A percentile compares a stretch with the other conserved stretches of the same genome.
These are phyloP conservation scores for Bagarius yarrelli DNA, from an alignment of 2,113 vertebrate genomes.

Conservation along the genomic window DNA sequence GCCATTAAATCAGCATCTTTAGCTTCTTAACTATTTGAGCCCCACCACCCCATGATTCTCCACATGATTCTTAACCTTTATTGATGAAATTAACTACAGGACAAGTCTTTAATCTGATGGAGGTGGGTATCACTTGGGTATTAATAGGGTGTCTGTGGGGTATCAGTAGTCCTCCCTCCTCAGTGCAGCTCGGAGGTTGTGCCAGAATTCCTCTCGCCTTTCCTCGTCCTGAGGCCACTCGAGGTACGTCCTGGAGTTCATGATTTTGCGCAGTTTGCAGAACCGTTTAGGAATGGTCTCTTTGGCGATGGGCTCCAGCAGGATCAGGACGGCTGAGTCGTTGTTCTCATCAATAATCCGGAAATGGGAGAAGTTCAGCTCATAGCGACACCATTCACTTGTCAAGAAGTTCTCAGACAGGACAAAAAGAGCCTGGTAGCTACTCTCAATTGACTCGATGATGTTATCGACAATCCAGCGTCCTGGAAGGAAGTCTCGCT, in stretches of 20 bases:
- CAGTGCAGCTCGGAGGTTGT: slow-evolving; percentile 73
- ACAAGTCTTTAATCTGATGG: background rate
- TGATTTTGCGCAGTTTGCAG: slow-evolving; percentile 82
- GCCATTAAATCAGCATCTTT: too few relatives aligned
- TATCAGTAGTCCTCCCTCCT: slow-evolving; percentile 50
- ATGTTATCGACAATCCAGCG: slow-evolving; percentile 89
- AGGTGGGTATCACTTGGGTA: background rate
- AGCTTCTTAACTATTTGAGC: too few relatives aligned
- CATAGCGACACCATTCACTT: slow-evolving; percentile 94
- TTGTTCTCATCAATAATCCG: slow-evolving; percentile 82
- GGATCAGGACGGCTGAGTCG: slow-evolving; percentile 75
- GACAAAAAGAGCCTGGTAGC: slow-evolving; percentile 81
- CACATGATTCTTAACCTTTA: background rate
- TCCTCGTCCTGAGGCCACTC: slow-evolving; percentile 80
- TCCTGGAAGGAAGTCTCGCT: slow-evolving; percentile 84
- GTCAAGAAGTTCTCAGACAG: slow-evolving; percentile 84
- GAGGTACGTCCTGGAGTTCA: slow-evolving; percentile 89
- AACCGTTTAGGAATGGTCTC: slow-evolving; percentile 83
- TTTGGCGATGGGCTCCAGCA: slow-evolving; percentile 82
- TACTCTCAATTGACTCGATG: slow-evolving; percentile 83
- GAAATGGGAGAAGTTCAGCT: slow-evolving; percentile 91
- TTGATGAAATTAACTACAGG: background rate
- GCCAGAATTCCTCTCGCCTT: slow-evolving; percentile 75
- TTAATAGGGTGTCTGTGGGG: background rate
- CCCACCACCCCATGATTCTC: background rate